phyloP scores from a whole-genome alignment of 2,797 vertebrate species.

The Neomorphus geoffroyi region DNA sequence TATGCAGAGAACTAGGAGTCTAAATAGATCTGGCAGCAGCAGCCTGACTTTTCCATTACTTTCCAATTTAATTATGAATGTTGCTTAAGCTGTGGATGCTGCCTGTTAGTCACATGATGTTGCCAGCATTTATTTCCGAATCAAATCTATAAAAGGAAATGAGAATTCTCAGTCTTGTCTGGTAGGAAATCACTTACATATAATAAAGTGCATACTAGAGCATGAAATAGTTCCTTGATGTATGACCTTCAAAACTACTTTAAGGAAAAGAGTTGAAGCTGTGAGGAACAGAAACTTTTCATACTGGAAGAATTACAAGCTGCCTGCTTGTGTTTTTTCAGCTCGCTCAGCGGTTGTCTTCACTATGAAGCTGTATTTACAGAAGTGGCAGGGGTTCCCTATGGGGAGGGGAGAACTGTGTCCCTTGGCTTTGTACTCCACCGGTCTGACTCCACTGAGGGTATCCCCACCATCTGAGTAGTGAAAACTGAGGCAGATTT shows the following conservation, averaged over 20 bases:
- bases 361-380: not conserved
- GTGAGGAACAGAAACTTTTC: not conserved
- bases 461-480: not conserved
- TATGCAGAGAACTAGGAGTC: not conserved
- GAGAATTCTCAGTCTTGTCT: conserved; percentile 34
- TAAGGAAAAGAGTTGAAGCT: not conserved
- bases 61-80: not conserved
- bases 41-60: conserved; percentile 3
- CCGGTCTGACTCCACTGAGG: fast-evolving
- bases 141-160: conserved; percentile 65
- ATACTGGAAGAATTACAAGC: not conserved
- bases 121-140: conserved; percentile 55
- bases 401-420: fast-evolving
- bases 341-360: fast-evolving
- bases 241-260: conserved; percentile 38
- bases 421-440: not conserved
- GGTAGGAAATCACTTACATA: conserved; percentile 49
- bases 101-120: conserved; percentile 14
- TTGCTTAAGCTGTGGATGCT: conserved; percentile 12
- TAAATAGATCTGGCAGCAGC: not conserved
- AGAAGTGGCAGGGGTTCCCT: not conserved
- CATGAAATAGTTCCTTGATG: conserved; percentile 32
- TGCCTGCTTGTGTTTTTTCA: not conserved
- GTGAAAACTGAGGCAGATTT: not conserved
- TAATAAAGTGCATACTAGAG: not conserved